A percentile compares a stretch with the other conserved stretches of the same genome.
Conservation (phyloP, 2,888 invertebrate genomes). For the Dynastes grantii region DNA sequence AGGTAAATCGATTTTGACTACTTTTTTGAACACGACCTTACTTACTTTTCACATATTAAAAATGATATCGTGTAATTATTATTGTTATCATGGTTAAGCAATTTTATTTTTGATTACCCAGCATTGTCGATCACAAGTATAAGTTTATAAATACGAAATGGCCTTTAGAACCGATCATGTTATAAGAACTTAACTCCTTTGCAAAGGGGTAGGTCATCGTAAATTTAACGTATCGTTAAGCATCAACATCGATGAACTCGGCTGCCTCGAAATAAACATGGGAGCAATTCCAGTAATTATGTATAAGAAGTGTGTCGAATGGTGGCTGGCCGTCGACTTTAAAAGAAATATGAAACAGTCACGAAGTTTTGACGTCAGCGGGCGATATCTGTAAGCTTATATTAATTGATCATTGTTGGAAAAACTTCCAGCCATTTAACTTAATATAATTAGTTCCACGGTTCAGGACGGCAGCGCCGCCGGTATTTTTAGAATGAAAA, state of each 20-base stretch:
- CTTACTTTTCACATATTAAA: too few relatives aligned
- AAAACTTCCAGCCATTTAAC: conserved; percentile 48
- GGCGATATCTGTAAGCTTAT: conserved; percentile 39
- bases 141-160: too few relatives aligned
- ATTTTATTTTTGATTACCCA: too few relatives aligned
- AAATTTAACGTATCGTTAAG: conserved; percentile 37
- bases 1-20: too few relatives aligned
- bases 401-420: conserved; percentile 51
- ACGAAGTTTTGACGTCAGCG: conserved; percentile 59
- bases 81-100: too few relatives aligned
- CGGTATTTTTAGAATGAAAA: conserved; percentile 35
- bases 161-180: too few relatives aligned
- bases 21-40: too few relatives aligned
- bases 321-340: conserved; percentile 41
- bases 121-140: too few relatives aligned
- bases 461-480: conserved; percentile 1
- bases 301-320: conserved; percentile 50
- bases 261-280: conserved; percentile 25
- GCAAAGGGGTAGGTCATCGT: conserved; percentile 4
- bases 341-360: conserved; percentile 58
- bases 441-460: conserved; percentile 49
- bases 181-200: neutral
- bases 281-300: conserved; percentile 31
- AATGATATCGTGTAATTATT: too few relatives aligned
- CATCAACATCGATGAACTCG: conserved; percentile 28